Conservation (phyloP, 2,113 vertebrate genomes). For the Leptodactylus fuscus region DNA sequence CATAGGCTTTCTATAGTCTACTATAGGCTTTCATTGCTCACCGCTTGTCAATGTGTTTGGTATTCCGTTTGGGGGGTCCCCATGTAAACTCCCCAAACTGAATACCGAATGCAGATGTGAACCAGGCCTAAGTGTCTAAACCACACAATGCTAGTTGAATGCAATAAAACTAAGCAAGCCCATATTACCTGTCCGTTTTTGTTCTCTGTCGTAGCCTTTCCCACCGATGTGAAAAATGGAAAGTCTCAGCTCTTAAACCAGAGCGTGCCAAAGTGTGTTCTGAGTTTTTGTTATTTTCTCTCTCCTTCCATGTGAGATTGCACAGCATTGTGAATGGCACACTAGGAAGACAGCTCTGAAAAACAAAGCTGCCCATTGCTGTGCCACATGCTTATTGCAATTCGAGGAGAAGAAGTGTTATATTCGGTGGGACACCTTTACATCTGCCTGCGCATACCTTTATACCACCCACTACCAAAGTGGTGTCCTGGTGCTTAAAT, state of each 20-base stretch:
- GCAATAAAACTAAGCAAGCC: constrained; percentile 6
- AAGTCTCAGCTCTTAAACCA: not conserved
- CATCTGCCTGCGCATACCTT: constrained; percentile 11
- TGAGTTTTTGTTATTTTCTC: not conserved
- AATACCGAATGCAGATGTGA: too few species aligned
- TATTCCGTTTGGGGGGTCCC: too few species aligned
- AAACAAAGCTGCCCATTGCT: constrained; percentile 26
- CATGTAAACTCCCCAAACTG: too few species aligned
- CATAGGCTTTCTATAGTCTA: too few species aligned
- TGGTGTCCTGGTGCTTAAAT: constrained; percentile 32
- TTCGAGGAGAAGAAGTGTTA: not conserved
- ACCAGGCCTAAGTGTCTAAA: too few species aligned
- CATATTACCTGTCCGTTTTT: constrained; percentile 7
- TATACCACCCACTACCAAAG: not conserved
- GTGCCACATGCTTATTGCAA: constrained; percentile 20
- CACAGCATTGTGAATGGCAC: constrained; percentile 2
- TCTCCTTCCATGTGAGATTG: constrained; percentile 2
- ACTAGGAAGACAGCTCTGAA: constrained; percentile 23
- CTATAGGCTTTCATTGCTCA: too few species aligned
- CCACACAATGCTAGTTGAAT: not conserved
- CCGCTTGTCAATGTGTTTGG: too few species aligned
- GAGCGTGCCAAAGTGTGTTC: not conserved
- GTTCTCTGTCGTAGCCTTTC: not conserved
- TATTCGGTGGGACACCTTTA: not conserved
- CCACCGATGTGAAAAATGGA: constrained; percentile 5